Base-by-base conservation (phyloP, 1,140 invertebrate species). In the Xylocopa sonorina region DNA sequence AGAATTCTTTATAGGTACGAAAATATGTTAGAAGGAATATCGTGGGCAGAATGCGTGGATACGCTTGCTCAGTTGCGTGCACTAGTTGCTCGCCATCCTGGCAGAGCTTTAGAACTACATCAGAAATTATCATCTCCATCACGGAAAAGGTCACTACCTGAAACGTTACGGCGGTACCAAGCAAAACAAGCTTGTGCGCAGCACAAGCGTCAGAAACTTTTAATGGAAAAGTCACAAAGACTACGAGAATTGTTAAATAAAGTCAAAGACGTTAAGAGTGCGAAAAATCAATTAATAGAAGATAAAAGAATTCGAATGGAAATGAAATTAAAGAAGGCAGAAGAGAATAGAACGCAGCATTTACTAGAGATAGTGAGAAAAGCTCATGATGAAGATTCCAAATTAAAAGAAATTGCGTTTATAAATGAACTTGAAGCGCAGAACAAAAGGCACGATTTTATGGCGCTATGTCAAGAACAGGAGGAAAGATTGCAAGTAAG, bases 371-470 rank as follows among this genome's bases (percentile, higher is more conserved):
- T 98, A 83, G 96, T 98, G 2, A 95, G 96, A 73, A 99, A 99
- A 92, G 98, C 98, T 3, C 98, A 99, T 86, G 98, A 99, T 87
- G 98, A 99, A 92, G 98, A 99, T 84, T 97, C 98, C 57, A 99
- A 99, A 92, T 94, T 98, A 0, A 97, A 98, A 86, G 98, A 99
- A 94, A 99, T 99, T 78, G 98, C 98, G 41, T 99, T 99, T 91
- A 99, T 99, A 69, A 99, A 99, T 92, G 97, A 97, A 88, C 92
- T 99, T 3, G 98, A 99, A 89, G 98, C 98, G 2, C 97, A 99
- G 92, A 99, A 99, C 91, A 97, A 98, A 87, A 93, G 97, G 6
- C 96, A 98, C 89, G 98, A 99, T 92, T 96, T 98, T 85, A 93
- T 98, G 84, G 96, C 96, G 16, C 94, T 96, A 43, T 96, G 96